Evolutionary conservation across 2,888 invertebrate genomes (phyloP).

Genomic region (Acronicta aceris): DNA sequence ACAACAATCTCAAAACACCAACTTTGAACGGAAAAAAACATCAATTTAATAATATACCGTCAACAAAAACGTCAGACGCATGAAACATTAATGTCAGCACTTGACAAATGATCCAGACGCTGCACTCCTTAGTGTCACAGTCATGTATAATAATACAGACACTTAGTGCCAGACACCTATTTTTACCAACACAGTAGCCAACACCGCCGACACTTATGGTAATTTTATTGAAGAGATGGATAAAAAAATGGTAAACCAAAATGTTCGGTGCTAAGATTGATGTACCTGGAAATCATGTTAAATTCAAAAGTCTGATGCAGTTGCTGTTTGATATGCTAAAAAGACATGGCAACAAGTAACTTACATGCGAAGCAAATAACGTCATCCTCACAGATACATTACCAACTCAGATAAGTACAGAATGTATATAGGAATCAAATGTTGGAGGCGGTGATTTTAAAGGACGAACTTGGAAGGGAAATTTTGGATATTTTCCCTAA

Average conservation of each 20-base stretch:
- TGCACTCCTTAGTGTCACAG: conserved; percentile 78
- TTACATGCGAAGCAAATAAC: conserved; percentile 19
- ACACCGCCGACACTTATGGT: conserved; percentile 63
- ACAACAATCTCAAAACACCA: conserved; percentile 1
- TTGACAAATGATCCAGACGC: conserved; percentile 80
- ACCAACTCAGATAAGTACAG: conserved; percentile 5
- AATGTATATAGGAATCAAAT: not conserved
- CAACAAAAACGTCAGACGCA: conserved; percentile 57
- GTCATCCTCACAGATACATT: conserved; percentile 21
- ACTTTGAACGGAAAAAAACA: conserved; percentile 39
- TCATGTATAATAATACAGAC: conserved; percentile 73
- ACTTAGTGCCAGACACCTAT: conserved; percentile 67
- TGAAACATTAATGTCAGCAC: conserved; percentile 74
- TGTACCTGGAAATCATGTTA: conserved; percentile 70
- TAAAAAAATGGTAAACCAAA: conserved; percentile 59
- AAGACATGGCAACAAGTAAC: conserved; percentile 51
- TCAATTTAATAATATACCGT: conserved; percentile 38
- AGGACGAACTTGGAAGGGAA: not conserved
- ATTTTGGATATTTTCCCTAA: too few species aligned
- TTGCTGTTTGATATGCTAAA: conserved; percentile 56
- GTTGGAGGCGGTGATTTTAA: conserved; percentile 7
- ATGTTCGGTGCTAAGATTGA: conserved; percentile 70
- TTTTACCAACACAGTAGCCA: conserved; percentile 70
- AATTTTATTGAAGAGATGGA: conserved; percentile 66
- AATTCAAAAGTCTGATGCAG: conserved; percentile 73